phyloP scores from a whole-genome alignment of 2,888 invertebrate genomes.

The Macaria liturata region DNA sequence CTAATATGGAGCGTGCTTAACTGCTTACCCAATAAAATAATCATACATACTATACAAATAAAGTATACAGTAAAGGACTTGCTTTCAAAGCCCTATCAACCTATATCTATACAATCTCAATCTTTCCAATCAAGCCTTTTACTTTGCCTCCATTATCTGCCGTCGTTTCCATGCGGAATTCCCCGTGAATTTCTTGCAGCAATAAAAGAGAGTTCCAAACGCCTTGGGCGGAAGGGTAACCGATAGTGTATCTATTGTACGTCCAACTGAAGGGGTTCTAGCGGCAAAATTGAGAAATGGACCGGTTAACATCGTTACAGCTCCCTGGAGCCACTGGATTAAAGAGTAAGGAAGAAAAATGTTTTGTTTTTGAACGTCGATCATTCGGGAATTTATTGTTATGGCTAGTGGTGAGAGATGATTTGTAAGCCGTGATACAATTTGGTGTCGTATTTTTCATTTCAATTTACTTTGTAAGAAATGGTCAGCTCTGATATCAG shows the following conservation, averaged over 20 bases:
- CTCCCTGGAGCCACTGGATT: constrained; percentile 66
- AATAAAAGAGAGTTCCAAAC: constrained; percentile 66
- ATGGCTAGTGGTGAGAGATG: constrained; percentile 8
- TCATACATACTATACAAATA: no score
- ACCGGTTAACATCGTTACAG: constrained; percentile 80
- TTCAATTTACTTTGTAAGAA: no score
- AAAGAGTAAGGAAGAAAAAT: constrained; percentile 72
- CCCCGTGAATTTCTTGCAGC: constrained; percentile 59
- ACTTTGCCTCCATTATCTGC: constrained; percentile 20
- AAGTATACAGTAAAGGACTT: no score
- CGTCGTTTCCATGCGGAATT: constrained; percentile 38
- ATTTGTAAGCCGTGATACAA: constrained; percentile 9
- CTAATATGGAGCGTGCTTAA: no score
- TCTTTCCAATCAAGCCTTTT: constrained; percentile 4
- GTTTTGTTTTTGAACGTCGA: constrained; percentile 61
- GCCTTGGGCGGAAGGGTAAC: constrained; percentile 74
- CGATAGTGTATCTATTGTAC: constrained; percentile 61
- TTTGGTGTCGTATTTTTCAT: no score
- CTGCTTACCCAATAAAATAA: no score
- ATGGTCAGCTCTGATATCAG: no score
- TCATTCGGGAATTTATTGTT: constrained; percentile 47
- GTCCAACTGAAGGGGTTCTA: constrained; percentile 68
- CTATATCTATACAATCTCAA: not conserved
- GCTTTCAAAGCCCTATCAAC: not conserved
- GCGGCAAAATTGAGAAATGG: constrained; percentile 81